Conservation (phyloP, 2,888 invertebrate genomes). For the Polia nebulosa region DNA sequence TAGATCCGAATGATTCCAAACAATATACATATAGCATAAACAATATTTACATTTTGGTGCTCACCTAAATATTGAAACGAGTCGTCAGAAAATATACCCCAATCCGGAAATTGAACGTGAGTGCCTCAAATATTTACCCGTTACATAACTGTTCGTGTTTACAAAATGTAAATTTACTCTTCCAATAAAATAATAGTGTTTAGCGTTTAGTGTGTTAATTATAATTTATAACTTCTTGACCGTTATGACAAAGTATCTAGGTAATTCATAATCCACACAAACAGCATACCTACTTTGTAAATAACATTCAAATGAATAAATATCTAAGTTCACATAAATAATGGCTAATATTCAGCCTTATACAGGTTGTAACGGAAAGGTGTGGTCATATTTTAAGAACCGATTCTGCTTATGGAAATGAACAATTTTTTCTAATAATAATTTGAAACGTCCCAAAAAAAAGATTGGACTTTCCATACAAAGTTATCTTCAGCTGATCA, state of each 20-base stretch:
- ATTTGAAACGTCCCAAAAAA: too few species aligned
- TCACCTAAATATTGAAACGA: constrained; percentile 69
- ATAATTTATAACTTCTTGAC: background rate
- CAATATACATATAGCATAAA: constrained; percentile 57
- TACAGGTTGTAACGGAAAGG: too few species aligned
- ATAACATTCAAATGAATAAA: too few species aligned
- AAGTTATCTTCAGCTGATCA: too few species aligned
- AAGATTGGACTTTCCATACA: too few species aligned
- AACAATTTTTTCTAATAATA: too few species aligned
- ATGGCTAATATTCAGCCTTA: too few species aligned
- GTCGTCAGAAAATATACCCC: constrained; percentile 64
- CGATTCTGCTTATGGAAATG: too few species aligned
- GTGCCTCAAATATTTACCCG: constrained; percentile 68
- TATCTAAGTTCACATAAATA: too few species aligned
- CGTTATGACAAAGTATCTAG: background rate
- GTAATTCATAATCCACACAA: too few species aligned
- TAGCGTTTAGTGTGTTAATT: background rate
- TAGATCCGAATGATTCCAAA: constrained; percentile 61
- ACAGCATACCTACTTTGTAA: too few species aligned
- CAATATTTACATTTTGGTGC: constrained; percentile 64
- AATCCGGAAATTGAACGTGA: constrained; percentile 71
- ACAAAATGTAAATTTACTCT: constrained; percentile 43
- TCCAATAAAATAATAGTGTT: constrained; percentile 31
- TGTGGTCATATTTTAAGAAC: too few species aligned
- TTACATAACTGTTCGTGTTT: constrained; percentile 58